Base-by-base conservation (phyloP, 2,888 invertebrate genomes). In the Ptilodon capucinus region DNA sequence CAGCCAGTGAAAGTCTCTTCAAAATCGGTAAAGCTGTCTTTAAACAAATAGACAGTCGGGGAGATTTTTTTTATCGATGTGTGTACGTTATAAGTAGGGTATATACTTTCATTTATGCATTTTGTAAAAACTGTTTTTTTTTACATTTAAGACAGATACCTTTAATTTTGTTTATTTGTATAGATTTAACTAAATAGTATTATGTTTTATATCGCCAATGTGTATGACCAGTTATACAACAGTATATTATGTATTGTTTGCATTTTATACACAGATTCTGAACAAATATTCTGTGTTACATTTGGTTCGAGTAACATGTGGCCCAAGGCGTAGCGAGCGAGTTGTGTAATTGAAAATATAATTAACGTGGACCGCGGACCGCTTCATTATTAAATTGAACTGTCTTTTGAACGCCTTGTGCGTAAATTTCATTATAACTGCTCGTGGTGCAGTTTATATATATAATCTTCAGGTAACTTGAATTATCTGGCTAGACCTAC, bases 301-400 rank as follows among this genome's bases (percentile, higher is more conserved):
- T 72, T 71, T 66, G 71, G 60, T 74, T 67, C 51, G 59, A 54
- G 59, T 69, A 71, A 68, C 64, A 58, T 65, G 70, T 68, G 57
- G 74, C 81, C 74, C 48, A 62, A 61, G 79, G 82, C 78, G 61
- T 57, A 60, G 54, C 63, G 61, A 64, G 70, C 71, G 73, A 68
- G 73, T 81, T 83, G 78, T 74, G 77, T 80, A 83, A 85, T 86
- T 85, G 81, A 84, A 86, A 88, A 83, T 81, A 81, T 83, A 84
- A 86, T 84, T 85, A 84, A 81, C 74, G 53, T 60, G 63, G 74
- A 79, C 69, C 73, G 62, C 70, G 71, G 66, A 83, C 75, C 65
- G 71, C 81, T 82, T 82, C 71, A 81, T 86, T 81, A 80, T 81
- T 74, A 81, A 79, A 81, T 76, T 76, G 77, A 78, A 79, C 78